phyloP scores from a whole-genome alignment of 2,113 vertebrate genomes.

The Ifrita kowaldi region DNA sequence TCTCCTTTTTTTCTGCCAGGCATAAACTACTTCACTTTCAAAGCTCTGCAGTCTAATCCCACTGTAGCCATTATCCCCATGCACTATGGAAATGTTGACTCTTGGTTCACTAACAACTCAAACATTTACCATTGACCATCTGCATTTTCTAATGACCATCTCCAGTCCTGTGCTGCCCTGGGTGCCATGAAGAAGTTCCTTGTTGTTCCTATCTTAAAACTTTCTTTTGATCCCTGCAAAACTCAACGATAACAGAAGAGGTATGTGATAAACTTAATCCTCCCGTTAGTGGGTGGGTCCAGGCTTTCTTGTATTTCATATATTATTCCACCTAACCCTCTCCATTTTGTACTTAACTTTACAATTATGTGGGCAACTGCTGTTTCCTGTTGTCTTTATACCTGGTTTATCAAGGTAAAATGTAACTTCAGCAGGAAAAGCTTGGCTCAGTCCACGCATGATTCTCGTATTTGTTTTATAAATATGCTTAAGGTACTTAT shows the following conservation, averaged over 20 bases:
- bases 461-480: not conserved
- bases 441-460: not conserved
- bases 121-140: not conserved
- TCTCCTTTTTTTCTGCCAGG: not conserved
- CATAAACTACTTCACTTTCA: not conserved
- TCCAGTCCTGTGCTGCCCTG: not conserved
- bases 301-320: not conserved
- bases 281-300: not conserved
- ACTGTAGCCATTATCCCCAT: not conserved
- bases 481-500: not conserved
- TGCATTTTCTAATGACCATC: not conserved
- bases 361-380: not conserved
- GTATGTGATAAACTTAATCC: not conserved
- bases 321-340: not conserved
- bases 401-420: not conserved
- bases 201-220: not conserved
- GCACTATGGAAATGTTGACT: not conserved
- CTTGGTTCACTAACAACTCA: not conserved
- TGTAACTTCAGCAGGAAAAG: not conserved
- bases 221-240: not conserved
- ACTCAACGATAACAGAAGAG: not conserved
- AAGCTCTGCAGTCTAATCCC: not conserved
- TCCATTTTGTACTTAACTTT: not conserved
- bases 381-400: not conserved
- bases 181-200: not conserved